Conservation (phyloP, 2,113 vertebrate genomes). For the Plecturocebus donacophilus region DNA sequence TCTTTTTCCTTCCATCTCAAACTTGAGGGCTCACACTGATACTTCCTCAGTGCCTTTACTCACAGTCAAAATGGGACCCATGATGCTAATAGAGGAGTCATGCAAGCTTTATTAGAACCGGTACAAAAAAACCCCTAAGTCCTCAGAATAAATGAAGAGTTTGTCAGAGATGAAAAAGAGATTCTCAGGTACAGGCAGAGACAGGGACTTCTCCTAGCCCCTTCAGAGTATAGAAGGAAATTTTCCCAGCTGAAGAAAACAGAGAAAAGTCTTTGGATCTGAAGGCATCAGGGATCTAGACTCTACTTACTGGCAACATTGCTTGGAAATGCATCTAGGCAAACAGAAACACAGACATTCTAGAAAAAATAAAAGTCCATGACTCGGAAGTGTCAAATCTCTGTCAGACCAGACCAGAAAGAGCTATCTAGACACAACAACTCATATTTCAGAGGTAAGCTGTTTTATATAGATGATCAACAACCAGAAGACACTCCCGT, state of each 20-base stretch:
- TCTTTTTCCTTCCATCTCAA: background rate
- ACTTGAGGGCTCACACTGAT: background rate
- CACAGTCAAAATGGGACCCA: background rate
- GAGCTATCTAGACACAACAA: conserved; percentile 13
- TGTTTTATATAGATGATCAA: background rate
- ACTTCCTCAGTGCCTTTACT: background rate
- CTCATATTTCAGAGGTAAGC: background rate
- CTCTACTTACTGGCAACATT: background rate
- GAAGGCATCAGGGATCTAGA: background rate
- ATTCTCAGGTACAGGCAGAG: background rate
- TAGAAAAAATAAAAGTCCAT: background rate
- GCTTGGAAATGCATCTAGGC: background rate
- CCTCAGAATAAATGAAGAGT: conserved; percentile 10
- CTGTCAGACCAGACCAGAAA: conserved; percentile 1
- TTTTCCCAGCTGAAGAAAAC: background rate
- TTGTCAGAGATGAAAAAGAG: conserved; percentile 24
- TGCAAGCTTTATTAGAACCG: background rate
- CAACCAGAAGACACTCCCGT: background rate
- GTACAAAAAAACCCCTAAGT: background rate
- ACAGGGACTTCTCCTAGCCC: background rate
- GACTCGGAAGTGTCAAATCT: conserved; percentile 7
- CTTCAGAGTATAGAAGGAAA: background rate
- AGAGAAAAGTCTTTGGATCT: background rate
- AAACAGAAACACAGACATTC: conserved; percentile 47
- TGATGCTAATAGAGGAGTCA: background rate